Conservation (phyloP, 2,888 invertebrate genomes). For the Sphaerophoria taeniata region DNA sequence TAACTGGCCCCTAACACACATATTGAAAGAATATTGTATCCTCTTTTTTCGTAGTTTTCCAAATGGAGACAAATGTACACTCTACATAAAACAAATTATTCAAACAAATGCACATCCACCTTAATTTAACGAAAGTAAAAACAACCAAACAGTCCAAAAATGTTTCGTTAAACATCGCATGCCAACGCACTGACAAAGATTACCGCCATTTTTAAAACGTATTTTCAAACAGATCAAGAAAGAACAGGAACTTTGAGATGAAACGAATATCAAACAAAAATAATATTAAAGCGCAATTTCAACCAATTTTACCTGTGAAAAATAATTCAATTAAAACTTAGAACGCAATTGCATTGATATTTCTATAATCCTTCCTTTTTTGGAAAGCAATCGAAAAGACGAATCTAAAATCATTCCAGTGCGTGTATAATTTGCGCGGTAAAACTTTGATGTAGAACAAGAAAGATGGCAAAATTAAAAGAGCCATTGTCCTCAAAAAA, state of each 20-base stretch:
- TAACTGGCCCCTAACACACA: too few species aligned
- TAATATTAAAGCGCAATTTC: neutral
- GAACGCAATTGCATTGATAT: neutral
- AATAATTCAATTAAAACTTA: neutral
- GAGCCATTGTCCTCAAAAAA: neutral
- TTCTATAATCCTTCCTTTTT: too few species aligned
- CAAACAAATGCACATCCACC: neutral
- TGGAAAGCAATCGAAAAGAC: too few species aligned
- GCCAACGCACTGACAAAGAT: neutral
- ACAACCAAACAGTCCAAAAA: neutral
- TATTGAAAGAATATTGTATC: too few species aligned
- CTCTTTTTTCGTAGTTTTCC: too few species aligned
- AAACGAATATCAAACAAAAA: conserved; percentile 9
- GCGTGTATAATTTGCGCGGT: neutral
- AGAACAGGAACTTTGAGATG: neutral
- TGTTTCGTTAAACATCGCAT: neutral
- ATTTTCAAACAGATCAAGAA: neutral
- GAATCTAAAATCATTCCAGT: too few species aligned
- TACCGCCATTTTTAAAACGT: neutral
- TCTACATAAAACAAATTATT: neutral
- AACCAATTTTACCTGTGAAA: neutral
- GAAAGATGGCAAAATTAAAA: neutral
- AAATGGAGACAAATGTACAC: too few species aligned
- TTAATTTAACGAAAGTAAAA: neutral
- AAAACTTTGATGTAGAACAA: neutral